Conservation (phyloP, 2,113 vertebrate genomes). For the Pachypanchax playfairii region DNA sequence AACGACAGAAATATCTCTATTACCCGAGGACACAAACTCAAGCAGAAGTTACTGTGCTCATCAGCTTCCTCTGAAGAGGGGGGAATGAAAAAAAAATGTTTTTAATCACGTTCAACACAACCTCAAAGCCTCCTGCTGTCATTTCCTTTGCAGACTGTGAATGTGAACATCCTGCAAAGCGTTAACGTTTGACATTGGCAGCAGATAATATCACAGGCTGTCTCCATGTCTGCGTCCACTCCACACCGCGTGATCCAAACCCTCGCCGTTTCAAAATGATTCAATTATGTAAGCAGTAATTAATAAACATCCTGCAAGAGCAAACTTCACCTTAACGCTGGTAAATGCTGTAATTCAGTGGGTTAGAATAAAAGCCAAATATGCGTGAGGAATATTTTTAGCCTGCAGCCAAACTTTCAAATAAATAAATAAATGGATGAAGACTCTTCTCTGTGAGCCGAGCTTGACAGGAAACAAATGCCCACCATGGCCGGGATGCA, state of each 20-base stretch:
- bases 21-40: slow-evolving; percentile 42
- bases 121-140: slow-evolving; percentile 21
- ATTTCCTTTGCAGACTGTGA: slow-evolving; percentile 29
- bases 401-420: slow-evolving; percentile 35
- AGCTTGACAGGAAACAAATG: slow-evolving; percentile 42
- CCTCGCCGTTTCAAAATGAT: background rate
- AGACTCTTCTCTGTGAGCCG: slow-evolving; percentile 35
- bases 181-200: background rate
- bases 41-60: slow-evolving; percentile 20
- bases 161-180: slow-evolving; percentile 23
- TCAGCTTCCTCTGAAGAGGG: slow-evolving; percentile 34
- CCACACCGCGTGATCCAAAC: background rate
- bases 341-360: slow-evolving; percentile 29
- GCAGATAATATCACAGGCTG: background rate
- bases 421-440: too few relatives aligned
- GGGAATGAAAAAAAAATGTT: background rate
- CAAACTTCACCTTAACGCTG: slow-evolving; percentile 8
- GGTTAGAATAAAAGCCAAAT: slow-evolving; percentile 14
- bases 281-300: background rate
- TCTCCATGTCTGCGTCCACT: background rate
- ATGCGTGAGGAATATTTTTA: slow-evolving; percentile 21
- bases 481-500: slow-evolving; percentile 5
- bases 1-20: slow-evolving; percentile 28
- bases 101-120: slow-evolving; percentile 36
- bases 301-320: background rate